phyloP scores from a whole-genome alignment of 2,888 invertebrate species.

The Andrena flavipes region DNA sequence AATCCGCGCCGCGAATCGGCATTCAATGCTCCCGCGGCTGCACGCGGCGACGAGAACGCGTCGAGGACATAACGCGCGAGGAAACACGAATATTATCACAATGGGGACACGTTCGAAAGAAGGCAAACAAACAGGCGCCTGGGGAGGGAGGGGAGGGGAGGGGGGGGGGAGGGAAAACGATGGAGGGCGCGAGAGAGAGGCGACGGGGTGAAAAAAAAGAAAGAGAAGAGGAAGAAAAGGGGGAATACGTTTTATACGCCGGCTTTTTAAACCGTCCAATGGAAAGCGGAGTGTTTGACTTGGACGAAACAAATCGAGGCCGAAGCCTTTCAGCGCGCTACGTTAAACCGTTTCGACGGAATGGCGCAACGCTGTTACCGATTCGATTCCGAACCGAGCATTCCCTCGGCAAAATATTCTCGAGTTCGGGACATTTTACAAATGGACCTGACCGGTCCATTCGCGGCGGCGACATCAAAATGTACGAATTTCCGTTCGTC shows the following conservation, averaged over 20 bases:
- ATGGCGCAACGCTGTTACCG: conserved; percentile 57
- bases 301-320: conserved; percentile 55
- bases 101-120: neutral
- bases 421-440: conserved; percentile 55
- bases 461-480: conserved; percentile 47
- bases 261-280: conserved; percentile 31
- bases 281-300: conserved; percentile 52
- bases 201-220: neutral
- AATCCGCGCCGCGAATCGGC: conserved; percentile 54
- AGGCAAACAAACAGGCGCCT: neutral
- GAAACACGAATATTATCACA: conserved; percentile 14
- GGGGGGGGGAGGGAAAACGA: neutral
- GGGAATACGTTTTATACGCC: conserved; percentile 13
- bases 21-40: conserved; percentile 22
- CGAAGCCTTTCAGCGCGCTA: conserved; percentile 51
- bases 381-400: conserved; percentile 65
- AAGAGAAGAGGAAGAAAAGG: neutral
- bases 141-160: too few relatives aligned
- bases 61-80: neutral
- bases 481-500: conserved; percentile 50
- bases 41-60: neutral
- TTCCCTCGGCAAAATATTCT: conserved; percentile 59
- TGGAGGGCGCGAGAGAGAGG: neutral
- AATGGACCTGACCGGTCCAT: conserved; percentile 41
- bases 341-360: conserved; percentile 61